Evolutionary conservation across 2,888 invertebrate species (phyloP).

Genomic region (Globia sparganii): DNA sequence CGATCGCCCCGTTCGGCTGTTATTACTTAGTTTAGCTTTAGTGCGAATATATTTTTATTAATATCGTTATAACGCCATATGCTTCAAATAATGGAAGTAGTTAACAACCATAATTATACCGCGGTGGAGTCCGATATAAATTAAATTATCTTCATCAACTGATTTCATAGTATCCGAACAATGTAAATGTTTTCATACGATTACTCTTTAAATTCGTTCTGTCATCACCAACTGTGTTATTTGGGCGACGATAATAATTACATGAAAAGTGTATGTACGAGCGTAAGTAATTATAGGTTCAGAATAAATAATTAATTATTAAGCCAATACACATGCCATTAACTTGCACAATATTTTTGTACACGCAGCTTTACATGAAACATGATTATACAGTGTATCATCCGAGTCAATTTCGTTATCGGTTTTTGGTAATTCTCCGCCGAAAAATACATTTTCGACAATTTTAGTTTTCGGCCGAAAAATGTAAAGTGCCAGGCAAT

Average conservation of each 20-base stretch:
- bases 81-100: slow-evolving; percentile 12
- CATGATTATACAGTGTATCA: not conserved
- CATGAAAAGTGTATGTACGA: slow-evolving; percentile 21
- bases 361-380: not conserved
- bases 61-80: not conserved
- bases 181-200: slow-evolving; percentile 24
- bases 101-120: slow-evolving; percentile 13
- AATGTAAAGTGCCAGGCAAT: not conserved
- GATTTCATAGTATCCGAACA: slow-evolving; percentile 27
- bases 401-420: not conserved
- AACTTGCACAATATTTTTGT: not conserved
- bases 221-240: slow-evolving; percentile 50
- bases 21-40: too few relatives aligned
- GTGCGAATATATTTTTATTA: not conserved
- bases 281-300: slow-evolving; percentile 14
- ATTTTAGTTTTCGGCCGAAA: not conserved
- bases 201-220: slow-evolving; percentile 37
- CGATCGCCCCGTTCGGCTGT: too few relatives aligned
- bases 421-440: not conserved
- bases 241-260: slow-evolving; percentile 43
- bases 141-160: slow-evolving; percentile 45
- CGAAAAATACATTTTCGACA: not conserved
- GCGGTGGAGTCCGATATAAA: slow-evolving; percentile 2
- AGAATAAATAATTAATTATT: slow-evolving; percentile 17
- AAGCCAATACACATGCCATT: not conserved